Base-by-base conservation (phyloP, 2,797 vertebrate genomes). In the Mastacembelus armatus region DNA sequence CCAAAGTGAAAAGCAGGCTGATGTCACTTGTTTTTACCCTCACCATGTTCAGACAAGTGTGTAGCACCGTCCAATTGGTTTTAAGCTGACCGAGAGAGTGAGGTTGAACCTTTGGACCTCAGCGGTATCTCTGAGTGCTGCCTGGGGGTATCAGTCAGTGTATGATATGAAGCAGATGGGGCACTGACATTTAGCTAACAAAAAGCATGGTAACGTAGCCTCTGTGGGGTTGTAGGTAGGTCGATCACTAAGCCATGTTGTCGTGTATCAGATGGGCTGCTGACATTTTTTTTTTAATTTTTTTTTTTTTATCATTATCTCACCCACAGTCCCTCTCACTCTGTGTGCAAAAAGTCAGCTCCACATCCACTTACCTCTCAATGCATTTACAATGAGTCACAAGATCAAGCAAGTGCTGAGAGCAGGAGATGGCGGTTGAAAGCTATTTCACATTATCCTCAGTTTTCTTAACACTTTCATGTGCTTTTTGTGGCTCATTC, bases 171-270 rank as follows among this genome's bases (percentile, higher is more conserved):
- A 69, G 66, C 78, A 77, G 84, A 83, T 82, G 66, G 71, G 73
- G 76, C 63, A 4, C 69, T 90, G 89, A 88, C 90, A 92, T 92
- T 92, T 87, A 85, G 78, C 80, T 58, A 88, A 92, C 89, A 91
- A 87, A 88, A 80, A 85, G 56, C 63, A 52, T 12, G 19, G 50
- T 71, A 80, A 68, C 71, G 26, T 77, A 82, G 69, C 77, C 84
- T 85, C 82, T 57, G 48, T 48, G 68, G 83, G 84, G 67, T 63
- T 77, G 77, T 67, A 85, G 83, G 74, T 64, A 72, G 85, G 81
- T 78, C 57, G 49, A 87, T 80, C 55, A 35, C 74, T 14, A 63
- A 71, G 73, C 81, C 75, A 60, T 78, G 85, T 78, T 75, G 72
- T 69, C 2, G 19, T 74, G 71, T 88, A 88, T 89, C 84, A 86